Percentiles rank a stretch among this genome's conserved stretches.
These are phyloP conservation scores for Thinocorus orbignyianus DNA, from an alignment of 2,113 vertebrate genomes.

Conservation along the genomic window DNA sequence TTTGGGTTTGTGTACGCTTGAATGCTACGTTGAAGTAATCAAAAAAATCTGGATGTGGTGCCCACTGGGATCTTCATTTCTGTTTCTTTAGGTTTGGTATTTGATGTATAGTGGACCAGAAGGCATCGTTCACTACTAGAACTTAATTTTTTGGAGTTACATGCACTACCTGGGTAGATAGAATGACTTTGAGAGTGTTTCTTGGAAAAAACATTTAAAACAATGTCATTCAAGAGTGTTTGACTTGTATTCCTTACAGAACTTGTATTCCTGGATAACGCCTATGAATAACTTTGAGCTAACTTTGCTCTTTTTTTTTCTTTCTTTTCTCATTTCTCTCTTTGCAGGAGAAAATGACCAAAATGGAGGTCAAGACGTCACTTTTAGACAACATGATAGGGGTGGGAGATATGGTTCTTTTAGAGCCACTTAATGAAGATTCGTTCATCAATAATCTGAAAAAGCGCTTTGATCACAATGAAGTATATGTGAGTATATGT, in stretches of 20 bases:
- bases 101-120: neutral
- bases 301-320: neutral
- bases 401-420: conserved; percentile 96
- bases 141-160: neutral
- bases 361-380: conserved; percentile 96
- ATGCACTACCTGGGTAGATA: neutral
- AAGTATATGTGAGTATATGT: conserved; percentile 91
- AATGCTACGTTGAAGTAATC: fast-evolving
- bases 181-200: neutral
- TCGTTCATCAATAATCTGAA: conserved; percentile 91
- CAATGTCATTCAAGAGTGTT: neutral
- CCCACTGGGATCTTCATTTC: neutral
- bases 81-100: neutral
- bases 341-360: conserved; percentile 81
- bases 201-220: neutral
- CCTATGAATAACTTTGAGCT: neutral
- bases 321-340: neutral
- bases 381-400: conserved; percentile 98
- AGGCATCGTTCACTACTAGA: neutral
- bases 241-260: neutral
- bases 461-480: conserved; percentile 92
- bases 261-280: neutral
- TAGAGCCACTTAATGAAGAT: conserved; percentile 92
- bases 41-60: neutral
- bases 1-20: neutral